Evolutionary conservation across 2,888 invertebrate genomes (phyloP), one percentile per base, ranked within the genome.

Genomic region (Pammene aurita): DNA sequence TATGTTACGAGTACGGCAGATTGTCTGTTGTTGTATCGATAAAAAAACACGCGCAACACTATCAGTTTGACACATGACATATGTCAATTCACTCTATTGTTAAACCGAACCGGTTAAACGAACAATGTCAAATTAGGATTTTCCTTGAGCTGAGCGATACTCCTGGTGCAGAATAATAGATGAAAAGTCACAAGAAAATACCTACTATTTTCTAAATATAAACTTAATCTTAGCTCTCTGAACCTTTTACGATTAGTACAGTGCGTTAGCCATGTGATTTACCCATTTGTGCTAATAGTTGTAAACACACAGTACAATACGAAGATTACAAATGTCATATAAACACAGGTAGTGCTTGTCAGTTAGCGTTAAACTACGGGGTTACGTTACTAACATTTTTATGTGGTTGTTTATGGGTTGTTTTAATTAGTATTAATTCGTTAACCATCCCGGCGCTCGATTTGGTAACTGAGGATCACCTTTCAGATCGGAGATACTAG

Each of bases 401-500:
- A 14, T 41, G n/a, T n/a, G n/a, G n/a, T n/a, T n/a, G n/a, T n/a
- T n/a, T n/a, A n/a, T n/a, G n/a, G 38, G 38, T 38, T 18, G 9
- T 18, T 13, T 13, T 57, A 7, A 10, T 0, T 18, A 13, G 13
- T 5, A 42, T 14, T 54, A 35, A 26, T 26, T 26, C 5, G 5
- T 35, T 11, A 14, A 14, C 10, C 11, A n/a, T 48, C 2, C 26
- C 26, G n/a, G n/a, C n/a, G 4, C 26, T 26, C 7, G 1, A 9
- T 18, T 52, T 10, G 38, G 18, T 62, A 52, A 35, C 42, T 52
- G 13, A 6, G 7, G 14, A 18, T 44, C 14, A 61, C 72, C 78
- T 56, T 72, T 93, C 89, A 94, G 94, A 92, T 93, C 94, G 81
- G 94, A 94, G 82, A 93, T 94, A 78, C 87, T 94, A 90, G 94